phyloP scores from a whole-genome alignment of 1,140 invertebrate genomes.

The Trichonephila inaurata region DNA sequence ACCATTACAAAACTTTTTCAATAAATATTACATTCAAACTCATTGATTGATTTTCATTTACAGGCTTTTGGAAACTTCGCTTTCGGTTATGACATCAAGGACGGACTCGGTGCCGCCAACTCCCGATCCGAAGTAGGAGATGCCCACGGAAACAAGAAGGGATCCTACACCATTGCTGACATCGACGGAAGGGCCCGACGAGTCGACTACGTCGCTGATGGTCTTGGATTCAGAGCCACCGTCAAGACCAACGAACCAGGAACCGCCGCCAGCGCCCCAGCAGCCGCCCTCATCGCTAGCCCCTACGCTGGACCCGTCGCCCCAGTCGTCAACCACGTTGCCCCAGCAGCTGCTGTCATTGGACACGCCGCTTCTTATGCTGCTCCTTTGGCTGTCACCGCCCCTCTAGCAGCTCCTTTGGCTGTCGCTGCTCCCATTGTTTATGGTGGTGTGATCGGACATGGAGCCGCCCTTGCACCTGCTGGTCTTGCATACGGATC shows the following conservation, averaged over 20 bases:
- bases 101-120: conserved; percentile 71
- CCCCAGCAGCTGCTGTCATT: neutral
- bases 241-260: conserved; percentile 73
- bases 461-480: neutral
- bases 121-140: conserved; percentile 75
- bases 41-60: no score
- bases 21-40: no score
- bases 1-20: no score
- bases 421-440: neutral
- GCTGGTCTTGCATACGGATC: neutral
- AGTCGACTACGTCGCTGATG: conserved; percentile 77
- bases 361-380: conserved; percentile 23
- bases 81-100: conserved; percentile 72
- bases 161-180: conserved; percentile 76
- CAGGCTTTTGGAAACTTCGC: conserved; percentile 71
- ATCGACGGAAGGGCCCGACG: conserved; percentile 75
- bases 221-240: conserved; percentile 72
- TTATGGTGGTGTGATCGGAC: neutral
- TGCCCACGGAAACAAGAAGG: conserved; percentile 74
- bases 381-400: neutral
- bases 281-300: conserved; percentile 24
- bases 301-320: conserved; percentile 37
- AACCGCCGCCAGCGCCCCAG: conserved; percentile 47
- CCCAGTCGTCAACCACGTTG: conserved; percentile 34
- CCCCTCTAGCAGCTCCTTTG: neutral